Evolutionary conservation across 2,113 vertebrate genomes (phyloP), one percentile per base, ranked within the genome.

Genomic region (Machaerirhynchus nigripectus): DNA sequence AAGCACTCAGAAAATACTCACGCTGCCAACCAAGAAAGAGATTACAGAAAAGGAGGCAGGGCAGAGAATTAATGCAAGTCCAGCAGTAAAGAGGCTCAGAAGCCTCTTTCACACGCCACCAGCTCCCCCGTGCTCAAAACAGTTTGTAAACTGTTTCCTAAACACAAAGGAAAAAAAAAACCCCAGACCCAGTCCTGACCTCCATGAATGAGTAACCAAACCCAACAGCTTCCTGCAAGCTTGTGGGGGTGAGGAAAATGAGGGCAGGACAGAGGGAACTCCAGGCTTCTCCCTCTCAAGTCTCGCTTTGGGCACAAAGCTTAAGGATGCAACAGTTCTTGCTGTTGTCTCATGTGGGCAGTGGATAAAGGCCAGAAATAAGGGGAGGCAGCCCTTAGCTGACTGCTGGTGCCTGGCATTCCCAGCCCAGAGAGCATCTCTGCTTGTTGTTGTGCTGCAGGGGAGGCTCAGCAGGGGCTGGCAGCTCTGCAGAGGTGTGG

Each of bases 141-240:
- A 96, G 67, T 92, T 94, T 94, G 90, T 96, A 96, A 96, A 96
- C 95, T 86, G 84, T 86, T 96, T 96, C 94, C 82, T 92, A 97
- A 95, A 96, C 31, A 97, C 89, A 92, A 91, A 96, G 56, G 59
- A 7, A 83, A 97, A 94, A 74, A 73, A 91, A 95, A 92, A 6
- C 3, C 49, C 84, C 91, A 90, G 91, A 94, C 87, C 88, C 57
- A 64, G 84, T 91, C 75, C 76, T 93, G 83, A 95, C 90, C 92
- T 94, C 95, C 74, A 76, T 13, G 20, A 90, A 96, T 97, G 79
- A 95, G 37, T 95, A 95, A 97, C 85, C 79, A 91, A 96, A 84
- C 59, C 86, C 73, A 87, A 91, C 64, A 75, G 93, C 81, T 91
- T 97, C 86, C 93, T 92, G 74, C 90, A 24, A 57, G 64, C 74